Percentiles rank a stretch among this genome's conserved stretches.
Evolutionary conservation across 2,797 vertebrate species (phyloP).

Genomic region (Trematomus bernacchii): DNA sequence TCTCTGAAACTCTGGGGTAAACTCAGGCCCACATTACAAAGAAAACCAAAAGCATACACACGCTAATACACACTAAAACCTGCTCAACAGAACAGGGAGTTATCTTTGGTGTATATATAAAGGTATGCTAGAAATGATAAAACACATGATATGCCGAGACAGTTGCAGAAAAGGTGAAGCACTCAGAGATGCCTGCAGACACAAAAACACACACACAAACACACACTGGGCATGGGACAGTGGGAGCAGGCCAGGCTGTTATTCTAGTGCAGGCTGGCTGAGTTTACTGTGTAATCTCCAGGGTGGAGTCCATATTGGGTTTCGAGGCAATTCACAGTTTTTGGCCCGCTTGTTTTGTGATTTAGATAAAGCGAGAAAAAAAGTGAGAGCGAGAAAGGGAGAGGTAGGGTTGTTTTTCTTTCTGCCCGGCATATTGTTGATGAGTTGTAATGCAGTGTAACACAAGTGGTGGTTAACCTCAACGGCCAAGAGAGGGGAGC

Average conservation of each 20-base stretch:
- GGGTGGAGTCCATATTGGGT: slow-evolving; percentile 86
- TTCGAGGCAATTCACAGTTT: slow-evolving; percentile 80
- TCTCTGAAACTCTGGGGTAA: slow-evolving; percentile 32
- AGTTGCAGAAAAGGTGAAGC: slow-evolving; percentile 6
- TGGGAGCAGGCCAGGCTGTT: slow-evolving; percentile 77
- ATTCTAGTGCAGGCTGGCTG: slow-evolving; percentile 82
- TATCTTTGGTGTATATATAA: neutral
- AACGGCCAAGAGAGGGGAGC: slow-evolving; percentile 60
- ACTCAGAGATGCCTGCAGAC: slow-evolving; percentile 5
- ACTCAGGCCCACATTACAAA: slow-evolving; percentile 4
- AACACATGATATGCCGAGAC: neutral
- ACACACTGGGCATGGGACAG: slow-evolving; percentile 59
- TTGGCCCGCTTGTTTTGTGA: slow-evolving; percentile 77
- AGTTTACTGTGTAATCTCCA: slow-evolving; percentile 83
- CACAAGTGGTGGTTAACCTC: slow-evolving; percentile 88
- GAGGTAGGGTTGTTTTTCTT: slow-evolving; percentile 64
- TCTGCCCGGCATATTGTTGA: slow-evolving; percentile 71
- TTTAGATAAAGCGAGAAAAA: slow-evolving; percentile 65
- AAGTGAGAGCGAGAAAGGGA: slow-evolving; percentile 49
- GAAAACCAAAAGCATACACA: slow-evolving; percentile 1
- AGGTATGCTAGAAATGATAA: neutral
- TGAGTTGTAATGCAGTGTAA: slow-evolving; percentile 84
- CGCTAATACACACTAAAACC: slow-evolving; percentile 1
- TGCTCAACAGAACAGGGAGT: neutral
- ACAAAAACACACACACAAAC: slow-evolving; percentile 40